Evolutionary conservation across 2,888 invertebrate species (phyloP), one percentile per base, ranked within the genome.

Genomic region (Drosophila ochracea): DNA sequence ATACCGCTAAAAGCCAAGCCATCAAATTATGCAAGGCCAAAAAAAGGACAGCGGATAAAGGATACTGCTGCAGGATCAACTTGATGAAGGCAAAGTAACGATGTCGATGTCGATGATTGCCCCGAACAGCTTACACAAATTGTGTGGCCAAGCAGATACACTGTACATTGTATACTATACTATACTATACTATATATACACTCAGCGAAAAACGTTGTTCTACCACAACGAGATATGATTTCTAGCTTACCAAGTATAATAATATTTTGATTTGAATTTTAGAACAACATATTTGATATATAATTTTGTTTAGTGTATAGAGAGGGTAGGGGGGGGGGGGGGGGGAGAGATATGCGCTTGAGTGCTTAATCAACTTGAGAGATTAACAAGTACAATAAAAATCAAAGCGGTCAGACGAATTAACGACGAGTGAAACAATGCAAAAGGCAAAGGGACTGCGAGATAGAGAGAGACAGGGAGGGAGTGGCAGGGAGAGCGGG

Each of bases 371-470:
- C 68, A 72, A 65, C 66, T 68, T 53, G 54, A 73, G 55, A 63
- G 71, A 88, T 76, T 80, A 80, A 83, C 52, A 76, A 71, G 64
- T 21, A 58, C 74, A 69, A 66, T 80, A 50, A 81, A 60, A 77
- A 77, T 68, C 67, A 80, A 76, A 58, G 71, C 61, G 60, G 49
- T 43, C 57, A 54, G 52, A 41, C 16, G 37, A 37, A 11, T 30
- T 43, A 43, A 43, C 43, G 43, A n/a, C 16, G 25, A 50, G 57
- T 16, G 25, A 49, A 54, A 54, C 25, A 30, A 0, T n/a, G 28
- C 19, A n/a, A 1, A 16, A 47, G 31, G 54, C 5, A 16, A 6
- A 25, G 31, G 28, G 4, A 47, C n/a, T 47, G 25, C n/a, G 31
- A 41, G 4, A 21, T 13, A 13, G 35, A 13, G 13, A 61, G n/a